phyloP scores from a whole-genome alignment of 2,797 vertebrate genomes.

The Galaxias olidus region DNA sequence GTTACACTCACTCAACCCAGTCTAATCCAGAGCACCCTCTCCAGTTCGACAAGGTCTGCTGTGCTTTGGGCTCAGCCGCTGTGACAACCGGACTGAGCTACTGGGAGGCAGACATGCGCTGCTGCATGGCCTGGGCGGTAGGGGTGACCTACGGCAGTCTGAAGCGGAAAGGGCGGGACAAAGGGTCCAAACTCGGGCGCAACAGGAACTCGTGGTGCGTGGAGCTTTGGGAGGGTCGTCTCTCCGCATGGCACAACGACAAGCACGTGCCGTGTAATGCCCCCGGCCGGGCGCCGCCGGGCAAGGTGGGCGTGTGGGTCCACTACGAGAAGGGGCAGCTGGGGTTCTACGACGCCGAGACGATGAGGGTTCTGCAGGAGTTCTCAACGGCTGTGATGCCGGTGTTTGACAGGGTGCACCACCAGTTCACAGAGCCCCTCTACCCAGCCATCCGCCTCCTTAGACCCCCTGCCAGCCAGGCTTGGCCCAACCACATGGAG shows the following conservation, averaged over 20 bases:
- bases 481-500: constrained; percentile 65
- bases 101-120: constrained; percentile 73
- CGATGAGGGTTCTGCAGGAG: constrained; percentile 69
- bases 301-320: constrained; percentile 68
- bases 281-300: constrained; percentile 14
- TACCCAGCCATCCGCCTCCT: constrained; percentile 70
- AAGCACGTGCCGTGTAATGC: constrained; percentile 48
- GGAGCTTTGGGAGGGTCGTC: constrained; percentile 58
- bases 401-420: constrained; percentile 70
- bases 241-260: constrained; percentile 74
- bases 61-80: constrained; percentile 58
- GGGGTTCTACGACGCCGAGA: constrained; percentile 67
- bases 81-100: constrained; percentile 55
- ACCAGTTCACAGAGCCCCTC: constrained; percentile 74
- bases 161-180: constrained; percentile 69
- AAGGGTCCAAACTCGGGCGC: constrained; percentile 69
- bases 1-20: constrained; percentile 31
- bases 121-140: constrained; percentile 72
- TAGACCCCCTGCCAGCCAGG: constrained; percentile 46
- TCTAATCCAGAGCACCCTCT: constrained; percentile 50
- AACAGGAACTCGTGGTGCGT: constrained; percentile 78
- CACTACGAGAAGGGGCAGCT: constrained; percentile 69
- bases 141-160: constrained; percentile 67
- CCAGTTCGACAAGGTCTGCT: constrained; percentile 75
- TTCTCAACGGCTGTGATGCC: constrained; percentile 61